Evolutionary conservation across 1,140 invertebrate species (phyloP), one percentile per base, ranked within the genome.

Genomic region (Drosophila mauritiana): DNA sequence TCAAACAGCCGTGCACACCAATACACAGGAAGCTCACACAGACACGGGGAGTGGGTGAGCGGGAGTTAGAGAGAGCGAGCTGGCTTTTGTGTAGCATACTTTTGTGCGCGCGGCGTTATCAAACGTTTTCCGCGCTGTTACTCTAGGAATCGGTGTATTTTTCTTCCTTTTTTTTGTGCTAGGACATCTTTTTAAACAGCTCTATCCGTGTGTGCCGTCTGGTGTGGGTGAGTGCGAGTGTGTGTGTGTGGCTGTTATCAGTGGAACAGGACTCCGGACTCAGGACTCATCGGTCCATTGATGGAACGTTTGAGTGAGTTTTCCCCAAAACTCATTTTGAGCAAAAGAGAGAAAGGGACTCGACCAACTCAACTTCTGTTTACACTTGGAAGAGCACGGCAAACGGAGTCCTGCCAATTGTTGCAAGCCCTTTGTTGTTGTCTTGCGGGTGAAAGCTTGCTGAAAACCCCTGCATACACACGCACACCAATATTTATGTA

Each of bases 61-160:
- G 48, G 45, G 43, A 48, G 56, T 31, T 52, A 40, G 70, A 55
- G 70, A 63, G 75, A 75, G 72, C 73, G 52, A 63, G 54, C 39
- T 79, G 37, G 63, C 64, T 61, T 84, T 88, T 86, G 70, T 88
- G 27, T 79, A 81, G 82, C 78, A 86, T 46, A 86, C 82, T 82
- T 85, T 86, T 86, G 63, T 89, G 84, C 65, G 80, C 69, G 54
- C 70, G 61, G 68, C 73, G 76, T 88, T 88, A 88, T 88, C 84
- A 84, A 84, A 74, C 80, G 84, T 84, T 84, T 88, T 88, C 84
- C 84, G 85, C 84, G 77, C 84, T 88, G 85, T 88, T 88, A 90
- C 80, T 79, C 67, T 73, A 65, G 54, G 36, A 76, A 40, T 76
- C 52, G 46, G 39, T 55, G 59, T 75, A n/a, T 64, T 43, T 45